Percentiles rank a stretch among this genome's conserved stretches.
phyloP scores from a whole-genome alignment of 2,113 vertebrate species.

The Herpetotheres cachinnans region DNA sequence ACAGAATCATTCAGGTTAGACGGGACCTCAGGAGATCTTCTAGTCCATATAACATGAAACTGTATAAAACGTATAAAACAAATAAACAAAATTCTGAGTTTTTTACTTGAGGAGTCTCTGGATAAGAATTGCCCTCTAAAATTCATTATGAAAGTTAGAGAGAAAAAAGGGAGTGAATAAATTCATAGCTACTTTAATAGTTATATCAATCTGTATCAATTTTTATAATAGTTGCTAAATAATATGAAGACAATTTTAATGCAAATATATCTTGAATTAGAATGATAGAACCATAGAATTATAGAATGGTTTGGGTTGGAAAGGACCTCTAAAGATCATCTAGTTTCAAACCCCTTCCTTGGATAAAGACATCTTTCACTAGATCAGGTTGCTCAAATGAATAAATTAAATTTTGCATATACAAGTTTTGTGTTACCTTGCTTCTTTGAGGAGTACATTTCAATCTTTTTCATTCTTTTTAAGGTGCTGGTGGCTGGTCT shows the following conservation, averaged over 20 bases:
- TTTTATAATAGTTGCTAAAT: not conserved
- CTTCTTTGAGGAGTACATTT: not conserved
- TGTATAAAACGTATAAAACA: not conserved
- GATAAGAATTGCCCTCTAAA: not conserved
- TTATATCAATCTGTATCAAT: not conserved
- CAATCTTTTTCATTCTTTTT: not conserved
- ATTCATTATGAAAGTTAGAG: not conserved
- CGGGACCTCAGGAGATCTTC: not conserved
- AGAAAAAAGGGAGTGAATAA: not conserved
- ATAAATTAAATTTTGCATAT: not conserved
- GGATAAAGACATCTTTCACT: not conserved
- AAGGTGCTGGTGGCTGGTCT: slow-evolving; percentile 95
- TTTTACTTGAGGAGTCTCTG: not conserved
- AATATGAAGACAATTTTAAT: not conserved
- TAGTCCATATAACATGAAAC: not conserved
- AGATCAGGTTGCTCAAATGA: not conserved
- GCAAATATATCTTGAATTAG: not conserved
- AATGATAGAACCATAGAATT: not conserved
- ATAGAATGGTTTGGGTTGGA: not conserved
- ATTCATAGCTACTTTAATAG: not conserved
- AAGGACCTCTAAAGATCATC: not conserved
- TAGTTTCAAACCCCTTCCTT: not conserved
- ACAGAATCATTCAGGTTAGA: not conserved
- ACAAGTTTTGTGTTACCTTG: not conserved
- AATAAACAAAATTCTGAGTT: not conserved